phyloP scores from a whole-genome alignment of 2,797 vertebrate genomes.

The Fundulus diaphanus region DNA sequence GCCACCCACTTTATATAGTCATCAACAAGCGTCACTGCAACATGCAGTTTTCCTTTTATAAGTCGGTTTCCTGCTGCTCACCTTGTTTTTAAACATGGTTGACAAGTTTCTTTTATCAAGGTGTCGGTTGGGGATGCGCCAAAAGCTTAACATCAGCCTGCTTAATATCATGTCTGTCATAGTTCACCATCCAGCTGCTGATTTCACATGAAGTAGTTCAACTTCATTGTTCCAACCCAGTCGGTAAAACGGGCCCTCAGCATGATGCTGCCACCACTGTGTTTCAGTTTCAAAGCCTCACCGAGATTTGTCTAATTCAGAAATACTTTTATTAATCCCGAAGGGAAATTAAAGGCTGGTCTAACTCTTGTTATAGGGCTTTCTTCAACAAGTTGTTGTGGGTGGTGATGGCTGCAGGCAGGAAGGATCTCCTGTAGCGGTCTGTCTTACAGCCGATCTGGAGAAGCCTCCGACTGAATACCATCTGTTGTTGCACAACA shows the following conservation, averaged over 20 bases:
- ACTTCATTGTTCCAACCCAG: not conserved
- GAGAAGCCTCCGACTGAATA: too few relatives aligned
- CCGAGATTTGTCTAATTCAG: not conserved
- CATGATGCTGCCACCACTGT: not conserved
- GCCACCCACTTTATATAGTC: not conserved
- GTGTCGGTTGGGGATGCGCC: not conserved
- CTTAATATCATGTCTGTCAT: too few relatives aligned
- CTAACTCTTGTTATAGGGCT: too few relatives aligned
- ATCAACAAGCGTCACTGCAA: not conserved
- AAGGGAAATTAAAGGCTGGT: too few relatives aligned
- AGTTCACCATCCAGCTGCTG: not conserved
- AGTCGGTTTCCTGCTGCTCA: not conserved
- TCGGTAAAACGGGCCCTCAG: not conserved
- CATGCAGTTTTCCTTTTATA: not conserved
- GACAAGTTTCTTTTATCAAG: not conserved
- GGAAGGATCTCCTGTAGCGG: too few relatives aligned
- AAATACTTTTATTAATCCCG: too few relatives aligned
- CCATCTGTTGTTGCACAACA: too few relatives aligned
- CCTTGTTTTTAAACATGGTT: not conserved
- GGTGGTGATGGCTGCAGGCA: too few relatives aligned
- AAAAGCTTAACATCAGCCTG: not conserved
- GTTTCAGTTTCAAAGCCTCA: not conserved
- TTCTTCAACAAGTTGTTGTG: too few relatives aligned
- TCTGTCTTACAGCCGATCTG: too few relatives aligned
- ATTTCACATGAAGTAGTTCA: too few relatives aligned